A percentile compares a stretch with the other conserved stretches of the same genome.
Evolutionary conservation across 2,797 vertebrate genomes (phyloP).

Genomic region (Martes flavigula): DNA sequence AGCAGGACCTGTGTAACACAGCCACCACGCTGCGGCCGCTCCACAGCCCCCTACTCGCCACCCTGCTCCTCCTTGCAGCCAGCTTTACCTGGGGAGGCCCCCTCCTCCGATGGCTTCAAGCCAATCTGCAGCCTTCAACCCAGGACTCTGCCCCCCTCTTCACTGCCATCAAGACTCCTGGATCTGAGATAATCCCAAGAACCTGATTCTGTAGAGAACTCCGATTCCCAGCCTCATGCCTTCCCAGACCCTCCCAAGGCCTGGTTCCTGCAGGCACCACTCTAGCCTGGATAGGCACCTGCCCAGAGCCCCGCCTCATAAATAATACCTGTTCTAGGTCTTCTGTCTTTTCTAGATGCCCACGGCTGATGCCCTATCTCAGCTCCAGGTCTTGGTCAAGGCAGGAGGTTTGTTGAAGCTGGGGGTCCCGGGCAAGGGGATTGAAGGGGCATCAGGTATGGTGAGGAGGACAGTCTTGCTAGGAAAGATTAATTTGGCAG

Average conservation of each 20-base stretch:
- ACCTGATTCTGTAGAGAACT: background rate
- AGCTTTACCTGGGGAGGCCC: background rate
- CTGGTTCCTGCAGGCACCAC: background rate
- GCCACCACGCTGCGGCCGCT: accelerated
- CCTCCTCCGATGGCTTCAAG: background rate
- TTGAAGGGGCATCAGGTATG: background rate
- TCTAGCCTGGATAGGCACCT: background rate
- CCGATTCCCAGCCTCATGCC: background rate
- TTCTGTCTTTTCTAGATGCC: background rate
- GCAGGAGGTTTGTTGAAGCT: background rate
- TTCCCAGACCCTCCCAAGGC: background rate
- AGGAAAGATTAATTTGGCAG: background rate
- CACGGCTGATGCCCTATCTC: background rate
- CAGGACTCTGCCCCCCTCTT: background rate
- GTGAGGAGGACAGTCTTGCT: background rate
- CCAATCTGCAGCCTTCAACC: background rate
- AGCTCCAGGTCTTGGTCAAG: background rate
- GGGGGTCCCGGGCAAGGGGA: background rate
- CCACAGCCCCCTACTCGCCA: background rate
- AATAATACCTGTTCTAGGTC: background rate
- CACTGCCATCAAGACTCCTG: background rate
- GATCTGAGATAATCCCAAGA: background rate
- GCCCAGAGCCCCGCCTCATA: background rate
- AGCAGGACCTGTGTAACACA: background rate
- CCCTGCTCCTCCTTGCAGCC: background rate